Percentiles rank a stretch among this genome's conserved stretches.
Evolutionary conservation across 2,888 invertebrate species (phyloP).

Genomic region (Oscheius sp.): DNA sequence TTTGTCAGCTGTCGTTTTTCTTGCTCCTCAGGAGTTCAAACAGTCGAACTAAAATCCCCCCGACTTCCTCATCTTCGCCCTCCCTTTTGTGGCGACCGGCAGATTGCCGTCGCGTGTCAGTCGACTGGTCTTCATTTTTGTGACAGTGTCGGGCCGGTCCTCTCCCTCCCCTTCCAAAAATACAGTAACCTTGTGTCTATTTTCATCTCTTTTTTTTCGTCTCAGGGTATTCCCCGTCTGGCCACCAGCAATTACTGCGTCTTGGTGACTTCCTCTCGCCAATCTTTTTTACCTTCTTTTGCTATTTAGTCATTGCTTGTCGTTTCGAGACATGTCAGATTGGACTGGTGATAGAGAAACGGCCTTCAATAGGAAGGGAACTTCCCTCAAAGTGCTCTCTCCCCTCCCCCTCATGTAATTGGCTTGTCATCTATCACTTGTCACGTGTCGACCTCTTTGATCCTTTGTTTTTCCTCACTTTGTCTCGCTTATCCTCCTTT

Average conservation of each 20-base stretch:
- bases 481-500: neutral
- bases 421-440: neutral
- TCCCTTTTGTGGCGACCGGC: neutral
- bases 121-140: conserved; percentile 27
- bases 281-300: neutral
- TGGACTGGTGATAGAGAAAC: neutral
- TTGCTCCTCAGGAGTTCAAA: neutral
- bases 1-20: conserved; percentile 26
- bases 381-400: neutral
- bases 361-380: neutral
- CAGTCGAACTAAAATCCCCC: neutral
- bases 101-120: conserved; percentile 28
- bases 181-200: conserved; percentile 15
- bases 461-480: neutral
- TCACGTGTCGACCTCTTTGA: neutral
- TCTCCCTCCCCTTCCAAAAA: neutral
- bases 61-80: neutral
- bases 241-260: no score
- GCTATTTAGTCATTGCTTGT: neutral
- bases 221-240: no score
- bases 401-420: neutral
- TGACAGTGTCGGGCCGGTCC: conserved; percentile 14
- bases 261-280: neutral
- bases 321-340: neutral
- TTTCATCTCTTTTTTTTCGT: neutral